phyloP scores from a whole-genome alignment of 2,888 invertebrate species.

The Portevinia maculata region DNA sequence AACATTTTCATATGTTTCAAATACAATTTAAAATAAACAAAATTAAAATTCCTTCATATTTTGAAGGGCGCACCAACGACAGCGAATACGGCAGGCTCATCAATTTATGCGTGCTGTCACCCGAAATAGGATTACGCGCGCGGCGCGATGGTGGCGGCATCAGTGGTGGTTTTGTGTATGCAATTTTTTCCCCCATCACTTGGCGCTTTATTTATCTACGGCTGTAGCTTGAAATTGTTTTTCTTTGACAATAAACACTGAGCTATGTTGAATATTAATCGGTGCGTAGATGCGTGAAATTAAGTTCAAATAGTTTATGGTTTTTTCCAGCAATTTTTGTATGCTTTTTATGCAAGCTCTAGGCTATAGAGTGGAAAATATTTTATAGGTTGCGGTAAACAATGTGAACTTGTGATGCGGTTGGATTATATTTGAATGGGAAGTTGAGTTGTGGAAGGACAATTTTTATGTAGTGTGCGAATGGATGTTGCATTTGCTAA shows the following conservation, averaged over 20 bases:
- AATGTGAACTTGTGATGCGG: too few species aligned
- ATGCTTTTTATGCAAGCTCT: too few species aligned
- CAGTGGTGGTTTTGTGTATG: not conserved
- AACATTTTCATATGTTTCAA: constrained; percentile 1
- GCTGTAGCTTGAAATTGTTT: constrained; percentile 33
- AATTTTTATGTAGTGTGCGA: too few species aligned
- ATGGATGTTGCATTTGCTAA: too few species aligned
- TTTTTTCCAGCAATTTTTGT: not conserved
- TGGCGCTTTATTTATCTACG: constrained; percentile 15
- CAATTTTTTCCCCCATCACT: not conserved
- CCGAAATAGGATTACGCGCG: constrained; percentile 18
- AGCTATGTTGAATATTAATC: constrained; percentile 47
- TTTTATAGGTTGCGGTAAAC: too few species aligned
- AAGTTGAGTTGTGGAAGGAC: too few species aligned
- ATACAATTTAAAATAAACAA: constrained; percentile 13
- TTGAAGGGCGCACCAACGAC: not conserved
- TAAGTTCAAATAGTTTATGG: constrained; percentile 49
- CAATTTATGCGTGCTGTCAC: constrained; percentile 13
- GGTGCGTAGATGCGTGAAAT: constrained; percentile 51
- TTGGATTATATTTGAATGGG: too few species aligned
- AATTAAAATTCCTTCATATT: constrained; percentile 14
- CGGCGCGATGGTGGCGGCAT: not conserved
- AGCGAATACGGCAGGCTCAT: not conserved
- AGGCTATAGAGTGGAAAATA: too few species aligned
- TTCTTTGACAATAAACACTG: constrained; percentile 52